Evolutionary conservation across 2,888 invertebrate genomes (phyloP).

Genomic region (Amblyjoppa fuscipennis): DNA sequence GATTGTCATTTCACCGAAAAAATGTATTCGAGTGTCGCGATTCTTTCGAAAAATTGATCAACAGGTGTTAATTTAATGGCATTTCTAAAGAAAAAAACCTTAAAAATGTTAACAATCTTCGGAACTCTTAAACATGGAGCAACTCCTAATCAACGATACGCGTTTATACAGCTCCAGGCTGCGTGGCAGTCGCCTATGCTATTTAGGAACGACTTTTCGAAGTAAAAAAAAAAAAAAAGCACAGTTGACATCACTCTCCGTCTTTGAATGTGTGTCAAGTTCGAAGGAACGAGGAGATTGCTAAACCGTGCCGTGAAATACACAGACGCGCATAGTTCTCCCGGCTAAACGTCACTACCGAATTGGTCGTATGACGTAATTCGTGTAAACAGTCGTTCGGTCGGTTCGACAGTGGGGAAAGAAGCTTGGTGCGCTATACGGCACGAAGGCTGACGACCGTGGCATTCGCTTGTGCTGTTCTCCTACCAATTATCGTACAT

Average conservation of each 20-base stretch:
- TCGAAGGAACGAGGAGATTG: conserved; percentile 25
- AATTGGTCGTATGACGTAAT: conserved; percentile 81
- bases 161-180: neutral
- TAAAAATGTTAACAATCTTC: neutral
- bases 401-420: conserved; percentile 46
- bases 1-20: neutral
- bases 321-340: conserved; percentile 39
- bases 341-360: conserved; percentile 75
- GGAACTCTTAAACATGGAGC: neutral
- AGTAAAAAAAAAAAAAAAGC: conserved; percentile 10
- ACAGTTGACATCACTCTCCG: conserved; percentile 37
- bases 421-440: conserved; percentile 48
- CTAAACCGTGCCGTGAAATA: conserved; percentile 34
- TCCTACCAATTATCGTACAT: conserved; percentile 4
- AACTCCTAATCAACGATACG: neutral
- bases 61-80: conserved; percentile 1
- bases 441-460: conserved; percentile 68
- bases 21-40: neutral
- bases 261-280: conserved; percentile 55
- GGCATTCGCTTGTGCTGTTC: conserved; percentile 58
- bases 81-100: neutral
- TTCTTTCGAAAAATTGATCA: conserved; percentile 14
- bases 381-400: conserved; percentile 69
- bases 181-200: conserved; percentile 43
- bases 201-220: conserved; percentile 1